Base-by-base conservation (phyloP, 2,797 vertebrate species). In the Agapornis canus region DNA sequence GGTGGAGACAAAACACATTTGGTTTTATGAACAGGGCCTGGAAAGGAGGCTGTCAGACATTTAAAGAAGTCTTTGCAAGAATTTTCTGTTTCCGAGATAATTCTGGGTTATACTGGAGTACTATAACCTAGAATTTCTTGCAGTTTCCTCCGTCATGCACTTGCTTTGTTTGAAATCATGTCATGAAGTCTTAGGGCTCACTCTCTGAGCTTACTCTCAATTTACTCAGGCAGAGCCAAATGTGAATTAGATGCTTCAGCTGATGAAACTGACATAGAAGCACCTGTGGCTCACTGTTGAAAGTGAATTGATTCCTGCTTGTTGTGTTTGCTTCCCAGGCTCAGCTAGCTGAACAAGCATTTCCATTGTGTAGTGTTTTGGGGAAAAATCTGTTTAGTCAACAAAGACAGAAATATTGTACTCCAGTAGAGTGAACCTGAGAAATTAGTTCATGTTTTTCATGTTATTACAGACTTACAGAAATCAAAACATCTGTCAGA, bases 261-360 rank as follows among this genome's bases (percentile, higher is more conserved):
- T 0, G 0, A 5, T 29, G 43, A 13, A 35, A 59, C 37, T 66
- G n/a, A 19, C 6, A 1, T 0, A 29, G 21, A 27, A 63, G 6
- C 60, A 26, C 26, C 11, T 27, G 4, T 37, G 26, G 12, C 20
- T 56, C 2, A 0, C 10, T 45, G 15, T 21, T 56, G 7, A 9
- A 77, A 59, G 9, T 25, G 7, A 21, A 11, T 37, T 11, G 27
- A 6, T 56, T 54, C 3, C 3, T 42, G 40, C 1, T 39, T 73
- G 39, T 56, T 63, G n/a, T 72, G 17, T 39, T 89, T 89, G 29
- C 13, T 60, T 77, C 14, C 45, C 25, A 19, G 17, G 32, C 17
- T 90, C 15, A 11, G 19, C 43, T 73, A 13, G 11, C 20, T 43
- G 16, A 86, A 60, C 48, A 71, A 57, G 65, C 1, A 1, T 78